Conservation (phyloP, 2,797 vertebrate species). For the Lithobates pipiens region DNA sequence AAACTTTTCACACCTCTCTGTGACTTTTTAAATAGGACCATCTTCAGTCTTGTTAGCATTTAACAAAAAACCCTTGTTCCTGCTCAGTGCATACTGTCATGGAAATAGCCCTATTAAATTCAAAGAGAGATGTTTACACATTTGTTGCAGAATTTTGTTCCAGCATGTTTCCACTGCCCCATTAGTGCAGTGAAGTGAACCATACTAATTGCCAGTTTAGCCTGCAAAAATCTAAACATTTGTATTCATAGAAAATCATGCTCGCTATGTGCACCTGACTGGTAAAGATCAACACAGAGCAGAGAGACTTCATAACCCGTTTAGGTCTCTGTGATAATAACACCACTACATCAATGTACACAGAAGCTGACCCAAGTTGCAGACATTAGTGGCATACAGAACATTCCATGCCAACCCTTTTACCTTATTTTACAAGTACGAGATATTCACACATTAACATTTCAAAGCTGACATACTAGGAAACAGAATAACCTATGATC, state of each 20-base stretch:
- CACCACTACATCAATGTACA: slow-evolving; percentile 19
- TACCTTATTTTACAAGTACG: slow-evolving; percentile 20
- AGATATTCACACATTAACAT: slow-evolving; percentile 2
- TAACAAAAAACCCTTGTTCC: not conserved
- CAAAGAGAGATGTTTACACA: slow-evolving; percentile 28
- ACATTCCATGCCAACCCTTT: slow-evolving; percentile 34
- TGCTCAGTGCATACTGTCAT: slow-evolving; percentile 2
- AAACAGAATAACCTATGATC: slow-evolving; percentile 28
- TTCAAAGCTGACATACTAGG: slow-evolving; percentile 4
- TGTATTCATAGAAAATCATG: slow-evolving; percentile 5
- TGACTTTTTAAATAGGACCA: not conserved
- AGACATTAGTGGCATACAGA: slow-evolving; percentile 38
- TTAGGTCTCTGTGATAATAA: slow-evolving; percentile 2
- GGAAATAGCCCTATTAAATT: slow-evolving; percentile 16
- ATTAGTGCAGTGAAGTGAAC: slow-evolving; percentile 19
- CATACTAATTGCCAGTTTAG: slow-evolving; percentile 3
- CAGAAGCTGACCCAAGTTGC: not conserved
- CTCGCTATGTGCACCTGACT: slow-evolving; percentile 29
- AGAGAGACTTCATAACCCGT: not conserved
- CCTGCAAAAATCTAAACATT: slow-evolving; percentile 15
- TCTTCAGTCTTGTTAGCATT: not conserved
- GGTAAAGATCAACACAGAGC: slow-evolving; percentile 14
- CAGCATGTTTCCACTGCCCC: slow-evolving; percentile 36
- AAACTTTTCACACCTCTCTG: not conserved
- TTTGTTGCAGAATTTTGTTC: slow-evolving; percentile 29